phyloP scores from a whole-genome alignment of 2,797 vertebrate species.

The Lutjanus argentimaculatus region DNA sequence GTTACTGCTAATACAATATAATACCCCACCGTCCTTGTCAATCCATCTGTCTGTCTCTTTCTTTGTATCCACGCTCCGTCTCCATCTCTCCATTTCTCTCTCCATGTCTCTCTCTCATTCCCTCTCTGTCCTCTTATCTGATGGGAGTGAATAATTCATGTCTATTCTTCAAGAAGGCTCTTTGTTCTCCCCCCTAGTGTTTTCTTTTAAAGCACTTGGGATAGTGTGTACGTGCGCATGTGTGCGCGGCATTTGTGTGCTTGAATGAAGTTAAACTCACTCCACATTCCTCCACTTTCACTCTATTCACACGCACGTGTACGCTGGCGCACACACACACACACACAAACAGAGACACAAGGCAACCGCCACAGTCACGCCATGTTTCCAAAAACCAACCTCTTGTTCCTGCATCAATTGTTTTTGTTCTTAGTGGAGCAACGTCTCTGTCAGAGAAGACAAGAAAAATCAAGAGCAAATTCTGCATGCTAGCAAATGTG shows the following conservation, averaged over 20 bases:
- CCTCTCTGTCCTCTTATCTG: constrained; percentile 60
- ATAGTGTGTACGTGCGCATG: constrained; percentile 13
- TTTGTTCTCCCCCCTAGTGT: constrained; percentile 71
- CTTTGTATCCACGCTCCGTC: constrained; percentile 50
- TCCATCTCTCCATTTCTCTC: constrained; percentile 46
- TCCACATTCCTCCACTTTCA: constrained; percentile 25
- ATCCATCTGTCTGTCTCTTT: constrained; percentile 58
- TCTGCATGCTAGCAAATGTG: constrained; percentile 3
- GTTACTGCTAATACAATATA: constrained; percentile 46
- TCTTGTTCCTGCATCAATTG: not conserved
- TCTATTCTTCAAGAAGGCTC: constrained; percentile 75
- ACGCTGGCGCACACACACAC: not conserved
- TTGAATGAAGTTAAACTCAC: constrained; percentile 37
- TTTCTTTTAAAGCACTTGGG: constrained; percentile 69
- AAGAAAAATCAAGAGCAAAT: constrained; percentile 13
- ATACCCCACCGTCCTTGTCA: constrained; percentile 58
- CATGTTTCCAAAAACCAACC: constrained; percentile 17
- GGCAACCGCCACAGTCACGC: not conserved
- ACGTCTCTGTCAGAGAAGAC: constrained; percentile 12
- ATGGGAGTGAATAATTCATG: constrained; percentile 82
- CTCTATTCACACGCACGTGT: not conserved
- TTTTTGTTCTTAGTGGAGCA: not conserved
- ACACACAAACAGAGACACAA: not conserved
- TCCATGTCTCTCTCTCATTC: constrained; percentile 32
- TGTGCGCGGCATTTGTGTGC: constrained; percentile 25